phyloP scores from a whole-genome alignment of 2,888 invertebrate genomes.

The Calliphora vomitoria region DNA sequence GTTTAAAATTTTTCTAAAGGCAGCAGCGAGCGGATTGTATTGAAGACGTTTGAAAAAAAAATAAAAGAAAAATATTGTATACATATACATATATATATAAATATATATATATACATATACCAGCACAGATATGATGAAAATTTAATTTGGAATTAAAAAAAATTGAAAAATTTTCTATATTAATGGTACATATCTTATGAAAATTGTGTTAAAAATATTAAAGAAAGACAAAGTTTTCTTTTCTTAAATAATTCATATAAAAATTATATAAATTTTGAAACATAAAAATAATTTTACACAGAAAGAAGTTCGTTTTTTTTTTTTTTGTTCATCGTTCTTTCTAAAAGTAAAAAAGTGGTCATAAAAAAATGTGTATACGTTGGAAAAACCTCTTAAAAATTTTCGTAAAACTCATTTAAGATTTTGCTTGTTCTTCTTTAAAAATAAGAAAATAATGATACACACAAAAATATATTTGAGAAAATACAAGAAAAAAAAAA shows the following conservation, averaged over 20 bases:
- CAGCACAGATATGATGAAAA: conserved; percentile 22
- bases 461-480: conserved; percentile 57
- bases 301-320: conserved; percentile 40
- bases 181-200: neutral
- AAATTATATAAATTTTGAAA: conserved; percentile 54
- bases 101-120: conserved; percentile 36
- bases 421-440: conserved; percentile 24
- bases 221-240: neutral
- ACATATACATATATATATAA: neutral
- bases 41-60: conserved; percentile 55
- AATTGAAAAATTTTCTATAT: conserved; percentile 4
- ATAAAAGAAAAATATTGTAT: conserved; percentile 9
- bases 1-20: conserved; percentile 37
- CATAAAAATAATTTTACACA: conserved; percentile 50
- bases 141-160: conserved; percentile 14
- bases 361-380: conserved; percentile 73
- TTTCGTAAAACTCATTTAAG: conserved; percentile 62
- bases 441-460: conserved; percentile 41
- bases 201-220: neutral
- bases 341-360: conserved; percentile 64
- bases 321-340: conserved; percentile 37
- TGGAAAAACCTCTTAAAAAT: conserved; percentile 63
- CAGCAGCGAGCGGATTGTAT: conserved; percentile 69
- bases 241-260: neutral
- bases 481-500: conserved; percentile 36